phyloP scores from a whole-genome alignment of 2,797 vertebrate species.

The Enteromius mattozi region DNA sequence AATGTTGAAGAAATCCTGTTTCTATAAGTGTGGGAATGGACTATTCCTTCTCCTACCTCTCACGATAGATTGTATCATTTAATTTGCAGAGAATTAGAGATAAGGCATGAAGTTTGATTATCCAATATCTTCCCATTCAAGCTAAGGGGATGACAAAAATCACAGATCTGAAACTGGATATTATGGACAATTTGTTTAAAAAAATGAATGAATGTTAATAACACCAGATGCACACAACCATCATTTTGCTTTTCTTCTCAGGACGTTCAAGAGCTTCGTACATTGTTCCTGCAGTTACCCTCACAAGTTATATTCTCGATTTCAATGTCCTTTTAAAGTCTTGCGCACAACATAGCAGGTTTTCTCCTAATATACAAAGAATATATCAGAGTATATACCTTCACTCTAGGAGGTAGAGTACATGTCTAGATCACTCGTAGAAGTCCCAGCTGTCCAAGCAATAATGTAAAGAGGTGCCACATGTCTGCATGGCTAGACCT shows the following conservation, averaged over 20 bases:
- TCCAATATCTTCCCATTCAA: constrained; percentile 10
- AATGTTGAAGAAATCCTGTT: constrained; percentile 5
- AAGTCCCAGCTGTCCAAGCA: constrained; percentile 38
- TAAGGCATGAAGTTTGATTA: constrained; percentile 36
- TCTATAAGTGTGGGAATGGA: constrained; percentile 15
- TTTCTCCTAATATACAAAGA: constrained; percentile 38
- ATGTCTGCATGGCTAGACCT: constrained; percentile 11
- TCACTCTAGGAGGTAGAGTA: constrained; percentile 14
- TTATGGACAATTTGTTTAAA: constrained; percentile 3
- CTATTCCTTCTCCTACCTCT: constrained; percentile 36
- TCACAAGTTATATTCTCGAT: constrained; percentile 22
- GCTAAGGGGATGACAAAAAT: constrained; percentile 14
- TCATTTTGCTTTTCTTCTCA: constrained; percentile 49
- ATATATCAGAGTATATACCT: constrained; percentile 32
- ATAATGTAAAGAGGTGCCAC: constrained; percentile 40
- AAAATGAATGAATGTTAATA: constrained; percentile 43
- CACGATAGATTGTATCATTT: constrained; percentile 33
- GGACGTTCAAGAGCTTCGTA: constrained; percentile 17
- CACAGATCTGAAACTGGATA: background rate
- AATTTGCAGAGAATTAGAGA: constrained; percentile 33
- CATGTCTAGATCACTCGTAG: constrained; percentile 17
- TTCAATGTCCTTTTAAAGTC: constrained; percentile 26
- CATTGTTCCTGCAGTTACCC: background rate
- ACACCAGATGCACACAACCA: constrained; percentile 21
- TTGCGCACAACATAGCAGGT: constrained; percentile 26